Conservation (phyloP, 1,140 invertebrate species). For the Acromyrmex echinatior region DNA sequence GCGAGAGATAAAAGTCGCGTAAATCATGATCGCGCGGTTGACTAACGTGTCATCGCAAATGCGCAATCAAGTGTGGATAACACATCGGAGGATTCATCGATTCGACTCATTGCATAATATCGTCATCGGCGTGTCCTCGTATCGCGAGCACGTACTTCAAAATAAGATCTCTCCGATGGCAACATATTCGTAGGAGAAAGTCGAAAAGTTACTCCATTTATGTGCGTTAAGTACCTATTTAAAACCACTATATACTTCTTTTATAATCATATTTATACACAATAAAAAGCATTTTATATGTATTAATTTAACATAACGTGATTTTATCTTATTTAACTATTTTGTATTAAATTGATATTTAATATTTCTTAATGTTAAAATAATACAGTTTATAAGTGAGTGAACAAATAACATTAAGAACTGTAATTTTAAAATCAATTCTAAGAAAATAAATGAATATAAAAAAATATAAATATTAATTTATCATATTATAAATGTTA, state of each 20-base stretch:
- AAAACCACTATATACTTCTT: not conserved
- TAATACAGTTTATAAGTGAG: no score
- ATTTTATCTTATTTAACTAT: no score
- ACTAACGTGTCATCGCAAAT: slow-evolving; percentile 44
- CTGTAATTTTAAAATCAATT: no score
- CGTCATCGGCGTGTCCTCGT: slow-evolving; percentile 51
- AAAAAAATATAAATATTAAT: no score
- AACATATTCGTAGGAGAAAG: slow-evolving; percentile 47
- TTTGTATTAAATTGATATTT: no score
- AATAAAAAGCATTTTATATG: not conserved
- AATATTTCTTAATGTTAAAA: no score
- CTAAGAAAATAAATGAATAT: no score
- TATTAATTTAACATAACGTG: no score
- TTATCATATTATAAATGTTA: no score
- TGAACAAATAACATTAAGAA: no score
- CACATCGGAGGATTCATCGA: slow-evolving; percentile 59
- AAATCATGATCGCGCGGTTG: slow-evolving; percentile 27
- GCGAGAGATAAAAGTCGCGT: not conserved
- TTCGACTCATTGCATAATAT: slow-evolving; percentile 70
- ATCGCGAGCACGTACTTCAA: slow-evolving; percentile 32
- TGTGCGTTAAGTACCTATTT: not conserved
- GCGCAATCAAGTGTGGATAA: slow-evolving; percentile 46
- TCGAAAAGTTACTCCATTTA: slow-evolving; percentile 20
- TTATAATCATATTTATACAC: not conserved
- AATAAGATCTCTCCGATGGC: slow-evolving; percentile 43